These are phyloP conservation scores for Rhodophaea formosa DNA, from an alignment of 2,888 invertebrate genomes.

Conservation along the genomic window DNA sequence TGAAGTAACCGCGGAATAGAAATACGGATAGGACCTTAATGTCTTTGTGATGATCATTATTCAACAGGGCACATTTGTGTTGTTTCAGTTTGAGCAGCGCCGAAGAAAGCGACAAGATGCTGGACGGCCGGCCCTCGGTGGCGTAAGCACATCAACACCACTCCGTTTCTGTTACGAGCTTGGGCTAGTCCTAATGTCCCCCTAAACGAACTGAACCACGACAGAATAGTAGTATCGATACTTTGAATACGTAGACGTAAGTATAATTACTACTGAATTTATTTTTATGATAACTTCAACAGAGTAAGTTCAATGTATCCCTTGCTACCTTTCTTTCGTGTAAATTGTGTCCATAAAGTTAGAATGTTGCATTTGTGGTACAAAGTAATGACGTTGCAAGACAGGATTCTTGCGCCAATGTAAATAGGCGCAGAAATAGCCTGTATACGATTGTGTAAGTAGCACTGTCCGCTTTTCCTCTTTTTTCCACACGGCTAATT, in stretches of 20 bases:
- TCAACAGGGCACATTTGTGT: constrained; percentile 26
- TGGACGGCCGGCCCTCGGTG: constrained; percentile 86
- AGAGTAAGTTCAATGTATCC: constrained; percentile 31
- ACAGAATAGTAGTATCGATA: constrained; percentile 45
- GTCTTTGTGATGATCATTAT: background rate
- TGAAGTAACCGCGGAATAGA: background rate
- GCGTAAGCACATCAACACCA: constrained; percentile 62
- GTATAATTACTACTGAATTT: constrained; percentile 54
- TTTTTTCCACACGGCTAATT: background rate
- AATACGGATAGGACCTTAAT: background rate
- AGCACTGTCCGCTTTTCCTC: background rate
- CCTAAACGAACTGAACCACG: constrained; percentile 34
- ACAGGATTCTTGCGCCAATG: constrained; percentile 8
- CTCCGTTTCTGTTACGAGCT: constrained; percentile 39
- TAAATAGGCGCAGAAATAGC: background rate
- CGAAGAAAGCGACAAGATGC: constrained; percentile 88
- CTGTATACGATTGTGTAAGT: constrained; percentile 1
- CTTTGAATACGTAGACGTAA: constrained; percentile 28
- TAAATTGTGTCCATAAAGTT: constrained; percentile 50
- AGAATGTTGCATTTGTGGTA: constrained; percentile 67
- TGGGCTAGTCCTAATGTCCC: constrained; percentile 53
- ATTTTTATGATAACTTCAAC: constrained; percentile 51
- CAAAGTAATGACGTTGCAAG: constrained; percentile 49
- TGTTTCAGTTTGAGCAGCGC: constrained; percentile 82
- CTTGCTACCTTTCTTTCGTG: constrained; percentile 43